These are phyloP conservation scores for Nezara viridula DNA, from an alignment of 2,888 invertebrate species.

Conservation along the genomic window DNA sequence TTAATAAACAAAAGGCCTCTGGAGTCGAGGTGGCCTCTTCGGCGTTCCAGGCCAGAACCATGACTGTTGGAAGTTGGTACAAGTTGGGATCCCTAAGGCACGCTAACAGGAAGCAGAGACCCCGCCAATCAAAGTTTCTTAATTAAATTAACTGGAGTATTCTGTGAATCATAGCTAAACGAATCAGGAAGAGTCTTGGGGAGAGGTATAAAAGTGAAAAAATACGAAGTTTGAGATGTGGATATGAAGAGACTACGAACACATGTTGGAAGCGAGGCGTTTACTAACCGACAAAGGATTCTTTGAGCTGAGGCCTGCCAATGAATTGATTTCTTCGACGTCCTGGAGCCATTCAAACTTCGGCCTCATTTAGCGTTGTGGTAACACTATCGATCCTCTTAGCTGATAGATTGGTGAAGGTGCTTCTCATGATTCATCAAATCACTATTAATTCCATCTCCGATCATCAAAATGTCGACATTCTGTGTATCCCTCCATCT, in stretches of 20 bases:
- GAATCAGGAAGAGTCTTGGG: not conserved
- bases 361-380: constrained; percentile 14
- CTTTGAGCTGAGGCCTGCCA: not conserved
- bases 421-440: not conserved
- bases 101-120: constrained; percentile 15
- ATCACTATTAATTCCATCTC: not conserved
- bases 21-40: not conserved
- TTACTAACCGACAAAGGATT: not conserved
- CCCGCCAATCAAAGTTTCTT: constrained; percentile 50
- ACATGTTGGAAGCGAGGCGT: constrained; percentile 46
- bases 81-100: constrained; percentile 22
- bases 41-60: not conserved
- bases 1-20: not conserved
- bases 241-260: constrained; percentile 22
- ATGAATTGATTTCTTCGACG: constrained; percentile 43
- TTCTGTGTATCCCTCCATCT: not conserved
- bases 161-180: not conserved
- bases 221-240: not conserved
- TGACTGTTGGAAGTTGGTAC: constrained; percentile 24
- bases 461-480: not conserved
- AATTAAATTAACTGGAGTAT: constrained; percentile 47
- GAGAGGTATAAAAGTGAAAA: constrained; percentile 19
- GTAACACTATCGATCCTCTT: not conserved
- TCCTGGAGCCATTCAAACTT: not conserved
- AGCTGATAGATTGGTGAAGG: not conserved